Evolutionary conservation across 35 echinoderm and acorn worm genomes (phyloP).

Genomic region (Acanthaster planci): DNA sequence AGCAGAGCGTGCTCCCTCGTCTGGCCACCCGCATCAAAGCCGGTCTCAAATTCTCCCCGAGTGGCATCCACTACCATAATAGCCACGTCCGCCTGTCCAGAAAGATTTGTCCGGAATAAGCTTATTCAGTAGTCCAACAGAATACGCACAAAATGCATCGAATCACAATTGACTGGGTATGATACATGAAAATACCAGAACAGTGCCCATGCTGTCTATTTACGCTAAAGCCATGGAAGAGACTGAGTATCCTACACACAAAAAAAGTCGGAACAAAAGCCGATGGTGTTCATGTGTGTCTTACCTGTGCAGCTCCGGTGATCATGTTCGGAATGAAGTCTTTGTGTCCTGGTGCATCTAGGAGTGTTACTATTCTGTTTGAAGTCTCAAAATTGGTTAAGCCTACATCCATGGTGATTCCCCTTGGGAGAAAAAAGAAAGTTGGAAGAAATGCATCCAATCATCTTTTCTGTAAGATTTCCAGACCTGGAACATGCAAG

Average conservation of each 20-base stretch:
- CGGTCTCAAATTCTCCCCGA: slow-evolving; percentile 93
- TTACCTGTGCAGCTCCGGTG: slow-evolving; percentile 96
- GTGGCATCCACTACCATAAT: slow-evolving; percentile 91
- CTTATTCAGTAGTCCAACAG: too few species aligned
- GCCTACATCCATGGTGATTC: slow-evolving; percentile 99
- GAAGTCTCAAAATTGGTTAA: slow-evolving; percentile 92
- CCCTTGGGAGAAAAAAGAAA: slow-evolving; percentile 52
- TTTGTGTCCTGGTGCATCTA: slow-evolving; percentile 98
- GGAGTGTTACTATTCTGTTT: slow-evolving; percentile 77
- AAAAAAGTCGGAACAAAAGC: too few species aligned
- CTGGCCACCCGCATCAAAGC: slow-evolving; percentile 95
- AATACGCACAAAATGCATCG: too few species aligned
- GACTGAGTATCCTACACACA: too few species aligned
- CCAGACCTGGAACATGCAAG: too few species aligned
- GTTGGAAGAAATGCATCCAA: neutral
- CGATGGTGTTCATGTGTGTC: neutral
- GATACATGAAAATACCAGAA: too few species aligned
- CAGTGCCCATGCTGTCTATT: too few species aligned
- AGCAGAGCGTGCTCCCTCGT: slow-evolving; percentile 95
- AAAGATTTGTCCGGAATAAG: too few species aligned
- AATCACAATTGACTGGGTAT: too few species aligned
- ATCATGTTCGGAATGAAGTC: slow-evolving; percentile 99
- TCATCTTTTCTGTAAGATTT: too few species aligned
- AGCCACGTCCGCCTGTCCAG: slow-evolving; percentile 86
- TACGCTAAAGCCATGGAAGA: too few species aligned